Evolutionary conservation across 37 sponge, comb jelly and placozoan genomes (phyloP).

Genomic region (Geodia barretti): DNA sequence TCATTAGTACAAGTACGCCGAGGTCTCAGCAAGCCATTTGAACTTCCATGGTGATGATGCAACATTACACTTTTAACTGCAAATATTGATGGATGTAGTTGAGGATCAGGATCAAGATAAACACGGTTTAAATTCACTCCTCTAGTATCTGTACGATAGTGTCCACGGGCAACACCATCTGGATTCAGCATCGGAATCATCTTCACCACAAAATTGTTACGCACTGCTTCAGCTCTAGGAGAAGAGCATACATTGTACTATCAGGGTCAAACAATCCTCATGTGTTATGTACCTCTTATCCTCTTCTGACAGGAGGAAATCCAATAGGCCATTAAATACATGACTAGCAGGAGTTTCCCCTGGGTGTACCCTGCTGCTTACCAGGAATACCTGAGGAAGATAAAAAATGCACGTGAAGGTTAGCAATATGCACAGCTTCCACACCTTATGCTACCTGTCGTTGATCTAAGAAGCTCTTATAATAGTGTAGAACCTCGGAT

Average conservation of each 20-base stretch:
- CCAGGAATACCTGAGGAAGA: conserved; percentile 75
- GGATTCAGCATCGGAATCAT: conserved; percentile 97
- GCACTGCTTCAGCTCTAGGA: conserved; percentile 62
- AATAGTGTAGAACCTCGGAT: no score
- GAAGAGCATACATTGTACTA: no score
- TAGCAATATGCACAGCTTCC: not conserved
- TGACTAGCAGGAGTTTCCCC: conserved; percentile 96
- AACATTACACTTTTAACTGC: conserved; percentile 76
- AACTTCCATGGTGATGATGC: conserved; percentile 64
- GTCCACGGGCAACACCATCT: conserved; percentile 84
- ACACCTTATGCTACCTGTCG: not conserved
- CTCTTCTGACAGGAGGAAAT: conserved; percentile 81
- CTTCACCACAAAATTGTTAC: conserved; percentile 91
- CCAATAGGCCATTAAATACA: conserved; percentile 97
- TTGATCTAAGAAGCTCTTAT: no score
- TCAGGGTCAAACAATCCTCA: not conserved
- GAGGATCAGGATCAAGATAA: conserved; percentile 81
- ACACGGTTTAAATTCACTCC: conserved; percentile 93
- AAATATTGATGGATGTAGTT: conserved; percentile 88
- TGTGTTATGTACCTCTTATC: conserved; percentile 34
- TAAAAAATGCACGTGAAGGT: no score
- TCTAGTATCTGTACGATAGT: conserved; percentile 82
- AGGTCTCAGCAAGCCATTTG: no score
- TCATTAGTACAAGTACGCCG: no score
- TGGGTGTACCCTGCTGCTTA: conserved; percentile 94